phyloP scores from a whole-genome alignment of 1,140 invertebrate species.

The Neodiprion pinetum region DNA sequence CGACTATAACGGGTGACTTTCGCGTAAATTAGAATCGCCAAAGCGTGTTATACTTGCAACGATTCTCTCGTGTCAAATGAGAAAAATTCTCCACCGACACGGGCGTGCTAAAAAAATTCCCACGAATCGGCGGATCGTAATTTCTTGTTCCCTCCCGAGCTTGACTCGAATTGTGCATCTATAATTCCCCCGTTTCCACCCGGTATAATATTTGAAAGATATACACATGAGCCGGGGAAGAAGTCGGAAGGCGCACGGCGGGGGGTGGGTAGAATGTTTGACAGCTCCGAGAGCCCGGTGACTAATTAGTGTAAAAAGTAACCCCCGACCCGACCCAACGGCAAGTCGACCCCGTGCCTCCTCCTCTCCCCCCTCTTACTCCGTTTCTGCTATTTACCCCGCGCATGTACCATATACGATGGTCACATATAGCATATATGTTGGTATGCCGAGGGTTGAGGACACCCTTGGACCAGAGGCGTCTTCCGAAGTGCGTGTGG shows the following conservation, averaged over 20 bases:
- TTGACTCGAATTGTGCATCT: no score
- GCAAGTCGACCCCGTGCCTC: conserved; percentile 44
- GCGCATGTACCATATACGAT: background rate
- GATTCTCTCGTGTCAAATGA: no score
- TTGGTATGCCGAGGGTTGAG: conserved; percentile 7
- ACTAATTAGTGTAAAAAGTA: conserved; percentile 61
- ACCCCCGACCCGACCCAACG: conserved; percentile 36
- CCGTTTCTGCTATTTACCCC: conserved; percentile 7
- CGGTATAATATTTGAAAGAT: conserved; percentile 6
- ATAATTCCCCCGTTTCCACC: background rate
- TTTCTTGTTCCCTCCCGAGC: no score
- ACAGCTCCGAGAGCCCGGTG: conserved; percentile 55
- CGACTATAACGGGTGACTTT: background rate
- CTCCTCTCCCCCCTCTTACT: conserved; percentile 16
- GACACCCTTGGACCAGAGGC: conserved; percentile 3
- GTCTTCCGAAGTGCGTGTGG: conserved; percentile 13
- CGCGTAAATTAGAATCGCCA: no score
- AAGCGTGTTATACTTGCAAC: no score
- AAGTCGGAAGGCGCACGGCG: conserved; percentile 40
- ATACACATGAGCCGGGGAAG: conserved; percentile 32
- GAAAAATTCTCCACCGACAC: no score
- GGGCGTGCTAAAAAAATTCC: no score
- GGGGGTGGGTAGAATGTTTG: conserved; percentile 54
- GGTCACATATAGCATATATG: background rate
- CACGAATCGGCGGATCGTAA: no score